A percentile compares a stretch with the other conserved stretches of the same genome.
Evolutionary conservation across 2,888 invertebrate species (phyloP).

Genomic region (Subacronicta megacephala): DNA sequence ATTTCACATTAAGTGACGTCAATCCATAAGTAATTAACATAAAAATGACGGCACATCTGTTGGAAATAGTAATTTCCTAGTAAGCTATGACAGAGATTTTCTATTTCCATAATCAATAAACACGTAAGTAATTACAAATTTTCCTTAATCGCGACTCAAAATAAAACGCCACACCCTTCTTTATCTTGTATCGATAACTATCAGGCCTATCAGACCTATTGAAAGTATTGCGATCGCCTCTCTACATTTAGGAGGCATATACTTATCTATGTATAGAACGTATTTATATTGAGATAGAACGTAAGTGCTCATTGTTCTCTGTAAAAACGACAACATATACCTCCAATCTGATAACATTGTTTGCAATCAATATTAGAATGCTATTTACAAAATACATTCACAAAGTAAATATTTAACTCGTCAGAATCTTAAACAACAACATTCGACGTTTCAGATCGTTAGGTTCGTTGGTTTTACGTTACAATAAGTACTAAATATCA

Average conservation of each 20-base stretch:
- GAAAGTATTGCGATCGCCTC: conserved; percentile 11
- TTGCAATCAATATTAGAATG: conserved; percentile 44
- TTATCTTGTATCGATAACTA: conserved; percentile 47
- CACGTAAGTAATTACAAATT: conserved; percentile 18
- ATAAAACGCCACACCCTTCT: conserved; percentile 25
- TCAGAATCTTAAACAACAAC: conserved; percentile 31
- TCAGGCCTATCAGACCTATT: conserved; percentile 28
- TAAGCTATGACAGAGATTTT: background rate
- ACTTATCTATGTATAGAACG: conserved; percentile 37
- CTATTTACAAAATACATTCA: conserved; percentile 38
- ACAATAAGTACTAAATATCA: background rate
- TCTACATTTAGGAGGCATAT: conserved; percentile 32
- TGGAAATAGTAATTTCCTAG: conserved; percentile 13
- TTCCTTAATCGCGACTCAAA: conserved; percentile 27
- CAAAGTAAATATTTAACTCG: conserved; percentile 33
- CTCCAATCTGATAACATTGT: conserved; percentile 33
- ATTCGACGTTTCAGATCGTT: conserved; percentile 11
- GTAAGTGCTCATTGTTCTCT: conserved; percentile 49
- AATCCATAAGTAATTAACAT: conserved; percentile 28
- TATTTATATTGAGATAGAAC: conserved; percentile 20
- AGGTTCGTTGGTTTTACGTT: conserved; percentile 6
- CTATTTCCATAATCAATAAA: conserved; percentile 8
- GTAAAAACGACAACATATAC: conserved; percentile 25
- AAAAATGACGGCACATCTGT: conserved; percentile 13
- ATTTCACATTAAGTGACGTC: conserved; percentile 23